Base-by-base conservation (phyloP, 2,888 invertebrate genomes). In the Apamea monoglypha region DNA sequence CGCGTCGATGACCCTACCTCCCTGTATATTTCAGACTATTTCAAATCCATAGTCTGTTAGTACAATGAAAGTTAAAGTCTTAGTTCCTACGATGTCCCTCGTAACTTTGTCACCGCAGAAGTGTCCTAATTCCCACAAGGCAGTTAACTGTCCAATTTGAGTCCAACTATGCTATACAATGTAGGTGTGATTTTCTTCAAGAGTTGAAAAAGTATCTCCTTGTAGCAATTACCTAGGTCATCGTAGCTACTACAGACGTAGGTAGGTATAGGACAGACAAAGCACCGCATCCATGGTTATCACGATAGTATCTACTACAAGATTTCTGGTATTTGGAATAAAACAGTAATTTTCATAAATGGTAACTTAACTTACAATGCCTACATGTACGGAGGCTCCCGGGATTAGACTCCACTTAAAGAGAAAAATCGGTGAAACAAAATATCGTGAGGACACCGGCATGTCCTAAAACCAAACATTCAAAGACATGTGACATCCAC, bases 121-220 rank as follows among this genome's bases (percentile, higher is more conserved):
- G 40, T 29, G 40, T 32, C 25, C 75, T 75, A 25, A 56, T 75
- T 75, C 75, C 74, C 40, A 75, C 75, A 56, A 18, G 29, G 14
- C 40, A 56, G 75, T 44, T 53, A 75, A 75, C 29, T 75, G 40
- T 75, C 40, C 75, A 74, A 74, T 40, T 40, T 53, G 16, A 10
- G 40, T 74, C 12, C 36, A 74, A 16, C 74, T 53, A 12, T 3
- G 18, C 29, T 56, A n/a, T n/a, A 75, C 75, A 75, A 32, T 56
- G 53, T 75, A 44, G 25, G 25, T 75, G 53, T 12, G 74, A 74
- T 29, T 56, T 40, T 29, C 40, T 53, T 74, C 53, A 53, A 71
- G n/a, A 36, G 14, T 32, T 16, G 36, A 14, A 25, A 66, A 36
- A 66, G 25, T 36, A 66, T 8, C 14, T 36, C 66, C 36, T 66